Conservation (phyloP, 1,140 invertebrate genomes). For the Cryptotermes secundus region DNA sequence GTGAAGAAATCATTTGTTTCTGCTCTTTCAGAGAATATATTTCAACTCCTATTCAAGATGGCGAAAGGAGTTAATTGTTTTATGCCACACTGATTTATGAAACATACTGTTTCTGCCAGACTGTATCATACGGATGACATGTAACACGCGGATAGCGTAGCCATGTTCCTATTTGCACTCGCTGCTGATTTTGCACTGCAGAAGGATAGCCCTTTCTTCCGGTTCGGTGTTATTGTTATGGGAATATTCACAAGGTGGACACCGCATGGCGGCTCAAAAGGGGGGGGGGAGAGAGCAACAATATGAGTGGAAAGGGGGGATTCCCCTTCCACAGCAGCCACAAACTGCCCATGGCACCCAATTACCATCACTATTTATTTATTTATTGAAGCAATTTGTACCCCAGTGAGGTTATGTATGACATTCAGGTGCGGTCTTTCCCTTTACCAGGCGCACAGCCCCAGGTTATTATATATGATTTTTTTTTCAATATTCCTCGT, state of each 20-base stretch:
- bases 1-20: too few relatives aligned
- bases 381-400: constrained; percentile 29
- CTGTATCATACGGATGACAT: too few relatives aligned
- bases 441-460: not conserved
- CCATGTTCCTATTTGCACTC: not conserved
- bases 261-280: not conserved
- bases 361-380: constrained; percentile 30
- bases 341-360: constrained; percentile 21
- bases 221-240: not conserved
- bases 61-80: too few relatives aligned
- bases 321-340: not conserved
- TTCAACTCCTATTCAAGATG: too few relatives aligned
- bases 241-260: not conserved
- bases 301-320: too few relatives aligned
- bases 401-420: not conserved
- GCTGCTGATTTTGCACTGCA: not conserved
- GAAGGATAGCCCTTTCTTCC: constrained; percentile 1
- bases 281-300: too few relatives aligned
- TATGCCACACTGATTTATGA: too few relatives aligned
- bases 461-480: not conserved
- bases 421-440: constrained; percentile 18
- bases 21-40: too few relatives aligned
- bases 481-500: not conserved
- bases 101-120: too few relatives aligned
- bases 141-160: too few relatives aligned